Base-by-base conservation (phyloP, 2,888 invertebrate genomes). In the Agonopterix arenella region DNA sequence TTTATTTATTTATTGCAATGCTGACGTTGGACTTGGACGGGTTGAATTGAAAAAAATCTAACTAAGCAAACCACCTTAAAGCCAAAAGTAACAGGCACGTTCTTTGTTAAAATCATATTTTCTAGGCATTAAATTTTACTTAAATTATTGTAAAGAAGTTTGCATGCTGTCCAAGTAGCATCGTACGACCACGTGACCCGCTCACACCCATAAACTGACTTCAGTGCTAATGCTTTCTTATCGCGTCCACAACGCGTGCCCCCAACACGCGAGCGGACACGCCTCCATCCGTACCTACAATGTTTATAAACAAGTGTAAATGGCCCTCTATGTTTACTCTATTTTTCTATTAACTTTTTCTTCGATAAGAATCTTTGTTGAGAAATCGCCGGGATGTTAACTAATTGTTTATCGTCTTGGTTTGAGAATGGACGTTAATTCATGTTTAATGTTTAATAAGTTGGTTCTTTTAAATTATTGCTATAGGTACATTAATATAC, bases 241-340 rank as follows among this genome's bases (percentile, higher is more conserved):
- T 68, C 66, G 64, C 55, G 48, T 8, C 53, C 54, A 54, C 44
- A 58, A 59, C 61, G 58, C 62, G 50, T 46, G 55, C 55, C 60
- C 58, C 60, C 61, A 42, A 60, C 58, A 54, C 50, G 51, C 53
- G 11, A 48, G 49, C 28, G 44, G 28, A 28, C 50, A 47, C 45
- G 37, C 45, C 11, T 44, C 51, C 36, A 28, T 28, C 38, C 47
- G 42, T 45, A 51, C 47, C 11, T 59, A 52, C 44, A 42, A 47
- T 67, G 67, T 68, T 68, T 67, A 65, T 60, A 45, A 68, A 68
- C 45, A 9, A 56, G 57, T 57, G 58, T 50, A 57, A 62, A 61
- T 52, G 52, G 46, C 48, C 62, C 65, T 60, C 61, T 66, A 67
- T 52, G 61, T 58, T 51, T 45, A 49, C 38, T 8, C 18, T 37